A percentile compares a stretch with the other conserved stretches of the same genome.
These are phyloP conservation scores for Ostrea edulis DNA, from an alignment of 1,140 invertebrate genomes.

Conservation along the genomic window DNA sequence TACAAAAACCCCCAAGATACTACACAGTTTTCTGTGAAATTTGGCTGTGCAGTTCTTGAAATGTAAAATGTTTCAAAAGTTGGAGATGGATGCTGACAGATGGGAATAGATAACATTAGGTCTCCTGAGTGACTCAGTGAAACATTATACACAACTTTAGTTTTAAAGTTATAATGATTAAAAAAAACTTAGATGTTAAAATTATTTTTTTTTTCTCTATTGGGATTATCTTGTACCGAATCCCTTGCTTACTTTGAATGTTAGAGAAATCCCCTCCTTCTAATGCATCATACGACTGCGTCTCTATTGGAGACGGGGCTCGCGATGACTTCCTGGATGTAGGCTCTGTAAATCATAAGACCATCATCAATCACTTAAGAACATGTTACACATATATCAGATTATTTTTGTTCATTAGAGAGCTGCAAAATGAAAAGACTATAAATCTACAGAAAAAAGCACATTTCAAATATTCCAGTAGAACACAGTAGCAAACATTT, in stretches of 20 bases:
- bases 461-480: not conserved
- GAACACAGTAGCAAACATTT: too few species aligned
- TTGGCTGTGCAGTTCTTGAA: too few species aligned
- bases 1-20: too few species aligned
- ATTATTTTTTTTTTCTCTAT: too few species aligned
- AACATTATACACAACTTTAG: too few species aligned
- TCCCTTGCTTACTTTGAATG: constrained; percentile 31
- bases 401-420: not conserved
- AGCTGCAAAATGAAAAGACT: not conserved
- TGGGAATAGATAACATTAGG: too few species aligned
- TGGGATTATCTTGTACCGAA: not conserved
- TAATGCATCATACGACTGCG: constrained; percentile 77
- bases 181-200: too few species aligned
- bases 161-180: too few species aligned
- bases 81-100: too few species aligned
- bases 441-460: not conserved
- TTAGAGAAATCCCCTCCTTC: constrained; percentile 72
- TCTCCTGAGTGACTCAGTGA: too few species aligned
- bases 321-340: constrained; percentile 78
- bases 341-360: constrained; percentile 71
- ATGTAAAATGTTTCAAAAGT: too few species aligned
- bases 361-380: not conserved
- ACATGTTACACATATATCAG: not conserved
- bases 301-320: constrained; percentile 77
- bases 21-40: too few species aligned